phyloP scores from a whole-genome alignment of 2,888 invertebrate genomes.

The Nysson spinosus region DNA sequence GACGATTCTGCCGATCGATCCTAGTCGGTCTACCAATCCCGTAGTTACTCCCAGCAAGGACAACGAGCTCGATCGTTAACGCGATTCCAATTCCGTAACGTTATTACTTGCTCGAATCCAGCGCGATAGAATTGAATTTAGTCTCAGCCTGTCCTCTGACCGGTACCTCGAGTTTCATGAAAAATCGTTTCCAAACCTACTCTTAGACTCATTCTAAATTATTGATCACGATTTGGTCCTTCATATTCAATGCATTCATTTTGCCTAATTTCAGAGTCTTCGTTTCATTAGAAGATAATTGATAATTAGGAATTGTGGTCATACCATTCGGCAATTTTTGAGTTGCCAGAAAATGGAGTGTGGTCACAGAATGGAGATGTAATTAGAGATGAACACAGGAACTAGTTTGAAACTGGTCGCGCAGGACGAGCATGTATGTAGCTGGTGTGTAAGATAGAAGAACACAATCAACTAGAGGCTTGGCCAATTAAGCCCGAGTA shows the following conservation, averaged over 20 bases:
- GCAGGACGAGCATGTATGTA: conserved; percentile 16
- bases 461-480: conserved; percentile 48
- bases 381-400: conserved; percentile 31
- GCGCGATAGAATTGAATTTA: conserved; percentile 57
- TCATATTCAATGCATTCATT: too few species aligned
- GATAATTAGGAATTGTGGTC: too few species aligned
- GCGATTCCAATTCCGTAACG: conserved; percentile 56
- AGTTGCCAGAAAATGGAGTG: too few species aligned
- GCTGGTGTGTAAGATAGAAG: conserved; percentile 27
- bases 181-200: conserved; percentile 30
- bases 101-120: conserved; percentile 56
- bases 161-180: conserved; percentile 17
- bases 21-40: conserved; percentile 52
- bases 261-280: too few species aligned
- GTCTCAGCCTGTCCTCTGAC: conserved; percentile 20
- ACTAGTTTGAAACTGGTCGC: conserved; percentile 30
- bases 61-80: conserved; percentile 59
- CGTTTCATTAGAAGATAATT: too few species aligned
- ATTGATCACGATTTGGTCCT: background rate
- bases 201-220: conserved; percentile 3
- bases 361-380: conserved; percentile 37
- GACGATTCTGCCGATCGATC: conserved; percentile 58
- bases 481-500: conserved; percentile 58
- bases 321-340: too few species aligned
- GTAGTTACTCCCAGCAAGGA: conserved; percentile 49